phyloP scores from a whole-genome alignment of 2,797 vertebrate species.

The Margarornis squamiger region DNA sequence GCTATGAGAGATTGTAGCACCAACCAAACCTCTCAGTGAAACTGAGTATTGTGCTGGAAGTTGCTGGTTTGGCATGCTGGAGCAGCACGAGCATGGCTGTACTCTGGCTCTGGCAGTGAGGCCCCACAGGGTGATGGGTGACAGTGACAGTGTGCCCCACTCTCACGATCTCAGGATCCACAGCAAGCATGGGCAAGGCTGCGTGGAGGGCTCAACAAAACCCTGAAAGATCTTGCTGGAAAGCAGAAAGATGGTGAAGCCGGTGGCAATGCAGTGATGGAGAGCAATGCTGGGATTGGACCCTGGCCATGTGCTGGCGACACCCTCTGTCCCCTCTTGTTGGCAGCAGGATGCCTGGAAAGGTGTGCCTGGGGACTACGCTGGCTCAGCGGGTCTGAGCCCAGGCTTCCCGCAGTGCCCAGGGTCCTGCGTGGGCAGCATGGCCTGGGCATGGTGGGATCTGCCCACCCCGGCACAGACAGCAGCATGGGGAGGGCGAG shows the following conservation, averaged over 20 bases:
- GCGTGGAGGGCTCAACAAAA: background rate
- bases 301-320: background rate
- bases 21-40: background rate
- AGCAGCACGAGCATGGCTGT: background rate
- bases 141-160: background rate
- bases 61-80: rapidly evolving
- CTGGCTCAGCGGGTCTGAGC: rapidly evolving
- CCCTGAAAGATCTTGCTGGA: background rate
- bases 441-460: background rate
- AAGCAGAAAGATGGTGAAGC: background rate
- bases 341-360: background rate
- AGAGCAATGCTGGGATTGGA: background rate
- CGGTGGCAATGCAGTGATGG: rapidly evolving
- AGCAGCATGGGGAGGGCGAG: background rate
- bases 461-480: background rate
- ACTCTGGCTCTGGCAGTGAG: rapidly evolving
- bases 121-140: rapidly evolving
- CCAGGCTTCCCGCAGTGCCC: background rate
- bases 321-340: background rate
- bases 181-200: background rate
- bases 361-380: background rate
- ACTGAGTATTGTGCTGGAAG: rapidly evolving
- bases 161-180: background rate
- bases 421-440: background rate
- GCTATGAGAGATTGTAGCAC: rapidly evolving